phyloP scores from a whole-genome alignment of 2,888 invertebrate species.

The Tolmerus cingulatus region DNA sequence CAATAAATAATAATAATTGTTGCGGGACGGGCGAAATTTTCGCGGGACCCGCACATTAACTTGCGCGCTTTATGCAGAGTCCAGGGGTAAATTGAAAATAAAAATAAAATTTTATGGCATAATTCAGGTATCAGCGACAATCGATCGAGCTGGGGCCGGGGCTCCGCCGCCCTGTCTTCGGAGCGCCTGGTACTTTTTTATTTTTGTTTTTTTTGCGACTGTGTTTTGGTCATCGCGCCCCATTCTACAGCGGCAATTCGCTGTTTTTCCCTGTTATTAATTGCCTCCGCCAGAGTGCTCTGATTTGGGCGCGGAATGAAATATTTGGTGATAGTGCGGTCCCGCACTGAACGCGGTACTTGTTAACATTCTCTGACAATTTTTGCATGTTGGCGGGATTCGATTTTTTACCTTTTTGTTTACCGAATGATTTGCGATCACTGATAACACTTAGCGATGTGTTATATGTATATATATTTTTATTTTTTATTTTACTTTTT shows the following conservation, averaged over 20 bases:
- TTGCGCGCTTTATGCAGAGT: constrained; percentile 6
- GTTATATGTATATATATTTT: background rate
- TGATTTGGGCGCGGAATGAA: constrained; percentile 27
- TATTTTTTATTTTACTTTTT: background rate
- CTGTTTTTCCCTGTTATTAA: constrained; percentile 36
- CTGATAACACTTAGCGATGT: constrained; percentile 31
- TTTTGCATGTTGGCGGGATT: background rate
- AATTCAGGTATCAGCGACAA: constrained; percentile 34
- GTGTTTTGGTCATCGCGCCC: background rate
- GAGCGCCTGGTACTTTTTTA: background rate
- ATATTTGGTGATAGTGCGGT: constrained; percentile 27
- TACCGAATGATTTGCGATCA: constrained; percentile 36
- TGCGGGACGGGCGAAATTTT: constrained; percentile 19
- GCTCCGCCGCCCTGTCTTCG: background rate
- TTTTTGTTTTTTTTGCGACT: background rate
- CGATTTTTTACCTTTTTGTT: constrained; percentile 3
- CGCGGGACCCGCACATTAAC: background rate
- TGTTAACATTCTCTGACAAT: constrained; percentile 34
- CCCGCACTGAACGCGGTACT: background rate
- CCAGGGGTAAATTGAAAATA: constrained; percentile 46
- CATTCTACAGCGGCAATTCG: background rate
- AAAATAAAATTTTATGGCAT: constrained; percentile 47
- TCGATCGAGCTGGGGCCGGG: background rate
- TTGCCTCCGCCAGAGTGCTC: constrained; percentile 34
- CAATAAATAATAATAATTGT: background rate